These are phyloP conservation scores for Torymus texanus DNA, from an alignment of 2,888 invertebrate genomes.

Conservation along the genomic window DNA sequence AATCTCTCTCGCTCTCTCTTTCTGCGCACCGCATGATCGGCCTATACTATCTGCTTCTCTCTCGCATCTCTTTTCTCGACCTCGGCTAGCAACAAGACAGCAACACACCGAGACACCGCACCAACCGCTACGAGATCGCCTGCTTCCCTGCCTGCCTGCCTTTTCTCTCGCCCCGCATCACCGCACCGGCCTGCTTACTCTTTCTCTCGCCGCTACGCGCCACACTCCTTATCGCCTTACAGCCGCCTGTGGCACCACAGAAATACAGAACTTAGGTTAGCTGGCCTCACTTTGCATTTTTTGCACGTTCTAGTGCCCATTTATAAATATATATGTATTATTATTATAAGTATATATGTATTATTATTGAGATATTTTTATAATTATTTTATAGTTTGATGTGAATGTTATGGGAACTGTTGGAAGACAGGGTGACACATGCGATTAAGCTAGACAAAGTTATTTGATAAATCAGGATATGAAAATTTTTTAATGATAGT, in stretches of 20 bases:
- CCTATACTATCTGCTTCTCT: constrained; percentile 3
- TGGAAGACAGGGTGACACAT: constrained; percentile 3
- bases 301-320: constrained; percentile 47
- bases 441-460: constrained; percentile 21
- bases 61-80: constrained; percentile 22
- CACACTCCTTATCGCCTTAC: constrained; percentile 58
- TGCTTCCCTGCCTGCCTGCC: constrained; percentile 10
- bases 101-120: background rate
- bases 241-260: constrained; percentile 76
- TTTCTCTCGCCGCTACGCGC: constrained; percentile 50
- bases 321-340: constrained; percentile 37
- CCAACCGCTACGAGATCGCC: background rate
- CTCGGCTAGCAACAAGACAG: constrained; percentile 25
- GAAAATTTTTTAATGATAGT: no score
- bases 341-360: background rate
- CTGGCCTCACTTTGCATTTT: constrained; percentile 62
- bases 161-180: no score
- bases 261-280: constrained; percentile 73
- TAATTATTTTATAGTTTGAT: background rate
- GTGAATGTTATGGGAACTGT: constrained; percentile 5
- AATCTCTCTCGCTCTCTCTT: constrained; percentile 8
- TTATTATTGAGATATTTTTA: constrained; percentile 1
- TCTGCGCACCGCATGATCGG: background rate
- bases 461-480: background rate
- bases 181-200: constrained; percentile 65